Evolutionary conservation across 2,113 vertebrate genomes (phyloP), one percentile per base, ranked within the genome.

Genomic region (Cromileptes altivelis): DNA sequence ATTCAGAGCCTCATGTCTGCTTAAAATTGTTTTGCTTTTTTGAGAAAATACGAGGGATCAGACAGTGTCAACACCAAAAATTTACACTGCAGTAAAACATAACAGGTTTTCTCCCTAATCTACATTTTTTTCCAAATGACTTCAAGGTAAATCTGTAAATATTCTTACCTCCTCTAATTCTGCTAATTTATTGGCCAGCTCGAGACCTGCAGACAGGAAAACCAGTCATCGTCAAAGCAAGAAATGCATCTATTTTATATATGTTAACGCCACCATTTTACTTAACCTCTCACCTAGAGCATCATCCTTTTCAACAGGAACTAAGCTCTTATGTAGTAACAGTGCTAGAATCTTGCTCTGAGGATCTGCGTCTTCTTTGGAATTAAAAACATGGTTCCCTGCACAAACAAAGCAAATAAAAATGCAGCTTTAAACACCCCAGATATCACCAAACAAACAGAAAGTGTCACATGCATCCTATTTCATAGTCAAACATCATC

Each of bases 311-410:
- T 92, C 89, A 33, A 89, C 63, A 33, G 92, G 90, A 81, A 70
- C 53, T 69, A 93, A 76, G 72, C 89, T 92, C 85, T 94, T 95
- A 49, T 89, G 91, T 11, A 96, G 79, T 78, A 96, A 73, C 53
- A 94, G 84, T 5, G 93, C 84, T 6, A 95, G 67, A 37, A 96
- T 93, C 84, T 93, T 94, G 78, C 83, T 92, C 45, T 94, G 92
- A 14, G 82, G 11, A 30, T 94, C 88, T 81, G 78, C 76, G 52
- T 91, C 91, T 8, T 91, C 92, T 72, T 87, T 93, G 30, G 76
- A 81, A 52, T 76, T 89, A 65, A 92, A 91, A 80, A 90, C 67
- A 45, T 81, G 85, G 75, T 92, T 94, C 75, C 85, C 95, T 96
- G 82, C 2, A 50, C 6, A 79, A 2, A 60, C 17, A 79, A 50